These are phyloP conservation scores for Osedax frankpressi DNA, from an alignment of 2,888 invertebrate genomes.

Conservation along the genomic window DNA sequence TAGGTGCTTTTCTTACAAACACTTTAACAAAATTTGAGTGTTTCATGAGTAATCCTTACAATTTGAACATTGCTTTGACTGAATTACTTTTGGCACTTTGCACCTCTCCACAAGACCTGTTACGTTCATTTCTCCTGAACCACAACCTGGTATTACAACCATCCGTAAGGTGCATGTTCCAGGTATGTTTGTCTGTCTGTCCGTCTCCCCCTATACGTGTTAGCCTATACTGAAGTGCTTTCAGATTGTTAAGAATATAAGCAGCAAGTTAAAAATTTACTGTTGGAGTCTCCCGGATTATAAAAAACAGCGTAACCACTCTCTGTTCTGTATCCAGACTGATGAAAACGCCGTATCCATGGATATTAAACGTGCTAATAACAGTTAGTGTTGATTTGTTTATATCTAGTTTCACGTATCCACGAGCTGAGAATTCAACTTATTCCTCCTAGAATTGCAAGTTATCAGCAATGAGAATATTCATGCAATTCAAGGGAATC, in stretches of 20 bases:
- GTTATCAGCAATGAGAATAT: too few species aligned
- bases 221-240: not conserved
- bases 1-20: constrained; percentile 67
- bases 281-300: not conserved
- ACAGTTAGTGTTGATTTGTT: too few species aligned
- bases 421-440: too few species aligned
- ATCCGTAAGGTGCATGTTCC: constrained; percentile 75
- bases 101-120: constrained; percentile 72
- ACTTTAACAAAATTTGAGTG: constrained; percentile 68
- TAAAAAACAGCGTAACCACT: not conserved
- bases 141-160: constrained; percentile 74
- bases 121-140: constrained; percentile 74
- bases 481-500: too few species aligned
- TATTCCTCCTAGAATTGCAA: too few species aligned
- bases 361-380: too few species aligned
- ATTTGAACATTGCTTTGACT: constrained; percentile 73
- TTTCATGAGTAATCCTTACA: constrained; percentile 69
- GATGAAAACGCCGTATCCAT: too few species aligned
- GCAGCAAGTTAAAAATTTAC: not conserved
- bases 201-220: not conserved
- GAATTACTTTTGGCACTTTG: constrained; percentile 73
- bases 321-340: too few species aligned
- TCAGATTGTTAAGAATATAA: not conserved
- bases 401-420: too few species aligned
- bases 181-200: constrained; percentile 53